A percentile compares a stretch with the other conserved stretches of the same genome.
phyloP scores from a whole-genome alignment of 2,797 vertebrate species.

The Enteromius argenteus region DNA sequence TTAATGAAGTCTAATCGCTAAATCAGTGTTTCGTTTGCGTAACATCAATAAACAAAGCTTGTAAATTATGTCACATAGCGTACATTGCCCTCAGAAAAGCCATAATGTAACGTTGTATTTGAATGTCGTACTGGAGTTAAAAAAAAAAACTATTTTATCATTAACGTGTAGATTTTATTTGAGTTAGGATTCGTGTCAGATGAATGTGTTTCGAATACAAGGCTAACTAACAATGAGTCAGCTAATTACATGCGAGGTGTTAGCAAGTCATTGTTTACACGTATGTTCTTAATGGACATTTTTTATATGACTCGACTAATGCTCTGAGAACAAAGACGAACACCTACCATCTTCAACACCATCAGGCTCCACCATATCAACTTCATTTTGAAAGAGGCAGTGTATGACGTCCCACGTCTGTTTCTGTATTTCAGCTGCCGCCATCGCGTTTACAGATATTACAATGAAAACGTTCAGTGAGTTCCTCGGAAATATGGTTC shows the following conservation, averaged over 20 bases:
- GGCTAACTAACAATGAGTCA: background rate
- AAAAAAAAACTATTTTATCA: background rate
- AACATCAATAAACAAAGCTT: background rate
- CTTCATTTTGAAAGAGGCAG: conserved; percentile 34
- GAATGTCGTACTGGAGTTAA: background rate
- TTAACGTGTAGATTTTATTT: background rate
- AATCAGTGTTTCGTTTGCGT: background rate
- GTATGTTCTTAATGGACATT: background rate
- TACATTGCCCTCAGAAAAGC: background rate
- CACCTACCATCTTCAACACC: conserved; percentile 23
- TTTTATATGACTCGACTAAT: background rate
- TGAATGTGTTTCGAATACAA: background rate
- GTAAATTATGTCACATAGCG: background rate
- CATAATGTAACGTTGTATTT: background rate
- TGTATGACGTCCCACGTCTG: conserved; percentile 34
- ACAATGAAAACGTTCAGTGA: too few species aligned
- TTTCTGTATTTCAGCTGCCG: background rate
- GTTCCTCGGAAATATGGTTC: background rate
- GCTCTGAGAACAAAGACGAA: background rate
- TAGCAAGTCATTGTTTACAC: background rate
- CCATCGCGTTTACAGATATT: conserved; percentile 25
- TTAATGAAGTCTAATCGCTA: background rate
- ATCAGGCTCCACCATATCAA: background rate
- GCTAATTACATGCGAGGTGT: background rate
- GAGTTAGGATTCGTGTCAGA: background rate